Evolutionary conservation across 2,113 vertebrate species (phyloP).

Genomic region (Myocastor coypus): DNA sequence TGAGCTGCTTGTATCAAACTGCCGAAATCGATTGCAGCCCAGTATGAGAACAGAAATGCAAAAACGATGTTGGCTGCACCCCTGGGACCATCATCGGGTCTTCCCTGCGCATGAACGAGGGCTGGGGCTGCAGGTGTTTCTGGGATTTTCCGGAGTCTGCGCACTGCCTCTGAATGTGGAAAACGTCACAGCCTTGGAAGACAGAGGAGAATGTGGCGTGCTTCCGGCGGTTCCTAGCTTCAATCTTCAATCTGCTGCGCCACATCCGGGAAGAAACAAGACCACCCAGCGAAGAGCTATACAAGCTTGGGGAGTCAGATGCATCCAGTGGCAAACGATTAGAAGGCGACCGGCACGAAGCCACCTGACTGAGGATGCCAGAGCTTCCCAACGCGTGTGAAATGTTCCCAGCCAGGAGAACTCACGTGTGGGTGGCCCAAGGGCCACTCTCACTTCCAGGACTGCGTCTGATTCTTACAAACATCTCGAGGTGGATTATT

Average conservation of each 20-base stretch:
- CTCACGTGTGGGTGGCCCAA: background rate
- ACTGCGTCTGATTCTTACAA: slow-evolving; percentile 15
- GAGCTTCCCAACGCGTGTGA: background rate
- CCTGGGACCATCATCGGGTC: background rate
- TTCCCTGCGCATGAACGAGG: background rate
- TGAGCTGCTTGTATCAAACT: background rate
- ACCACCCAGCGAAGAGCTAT: background rate
- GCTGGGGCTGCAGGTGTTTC: background rate
- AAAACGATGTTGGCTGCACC: background rate
- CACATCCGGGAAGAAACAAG: background rate
- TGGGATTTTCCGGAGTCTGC: background rate
- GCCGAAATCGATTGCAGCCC: background rate
- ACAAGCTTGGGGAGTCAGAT: background rate
- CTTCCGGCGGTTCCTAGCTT: background rate
- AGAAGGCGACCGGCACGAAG: background rate
- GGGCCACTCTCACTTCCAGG: background rate
- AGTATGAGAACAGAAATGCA: background rate
- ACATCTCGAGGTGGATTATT: background rate
- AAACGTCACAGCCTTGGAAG: background rate
- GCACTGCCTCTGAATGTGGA: background rate
- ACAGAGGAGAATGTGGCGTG: background rate
- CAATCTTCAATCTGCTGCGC: background rate
- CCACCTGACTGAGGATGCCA: background rate
- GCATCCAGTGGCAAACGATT: background rate
- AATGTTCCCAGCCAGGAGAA: background rate